Conservation (phyloP, 1,140 invertebrate species). For the Papilio machaon region DNA sequence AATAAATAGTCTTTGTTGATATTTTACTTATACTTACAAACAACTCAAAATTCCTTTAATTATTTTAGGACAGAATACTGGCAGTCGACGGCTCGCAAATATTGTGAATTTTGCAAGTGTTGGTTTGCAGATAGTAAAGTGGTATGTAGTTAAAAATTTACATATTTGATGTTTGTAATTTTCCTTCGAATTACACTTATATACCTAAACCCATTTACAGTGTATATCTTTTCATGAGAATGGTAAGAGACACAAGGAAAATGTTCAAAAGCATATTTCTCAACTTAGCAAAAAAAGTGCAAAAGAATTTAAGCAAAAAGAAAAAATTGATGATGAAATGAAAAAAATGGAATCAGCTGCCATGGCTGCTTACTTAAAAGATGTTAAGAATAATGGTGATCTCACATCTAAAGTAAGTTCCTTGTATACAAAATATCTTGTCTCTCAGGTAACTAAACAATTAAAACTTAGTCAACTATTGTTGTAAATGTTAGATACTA, state of each 20-base stretch:
- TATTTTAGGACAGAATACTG: conserved; percentile 95
- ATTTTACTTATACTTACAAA: not conserved
- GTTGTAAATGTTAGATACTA: too few relatives aligned
- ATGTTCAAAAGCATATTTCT: conserved; percentile 93
- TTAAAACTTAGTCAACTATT: too few relatives aligned
- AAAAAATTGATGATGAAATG: conserved; percentile 90
- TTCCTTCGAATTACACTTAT: not conserved
- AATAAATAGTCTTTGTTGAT: not conserved
- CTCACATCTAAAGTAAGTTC: conserved; percentile 84
- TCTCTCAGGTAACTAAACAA: too few relatives aligned
- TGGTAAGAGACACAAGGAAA: conserved; percentile 96
- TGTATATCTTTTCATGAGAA: conserved; percentile 98
- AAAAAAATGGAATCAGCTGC: conserved; percentile 95
- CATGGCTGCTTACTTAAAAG: conserved; percentile 91
- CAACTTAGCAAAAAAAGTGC: conserved; percentile 92
- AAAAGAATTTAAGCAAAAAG: conserved; percentile 88
- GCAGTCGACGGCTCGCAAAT: conserved; percentile 97
- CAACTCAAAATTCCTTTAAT: not conserved
- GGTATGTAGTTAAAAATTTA: conserved; percentile 82
- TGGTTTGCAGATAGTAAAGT: conserved; percentile 99
- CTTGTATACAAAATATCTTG: not conserved
- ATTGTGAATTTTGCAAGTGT: conserved; percentile 98
- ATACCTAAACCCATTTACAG: conserved; percentile 76
- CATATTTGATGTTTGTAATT: not conserved
- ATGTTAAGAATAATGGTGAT: conserved; percentile 88